Evolutionary conservation across 1,140 invertebrate species (phyloP), one percentile per base, ranked within the genome.

Genomic region (Drosophila kanapiae): DNA sequence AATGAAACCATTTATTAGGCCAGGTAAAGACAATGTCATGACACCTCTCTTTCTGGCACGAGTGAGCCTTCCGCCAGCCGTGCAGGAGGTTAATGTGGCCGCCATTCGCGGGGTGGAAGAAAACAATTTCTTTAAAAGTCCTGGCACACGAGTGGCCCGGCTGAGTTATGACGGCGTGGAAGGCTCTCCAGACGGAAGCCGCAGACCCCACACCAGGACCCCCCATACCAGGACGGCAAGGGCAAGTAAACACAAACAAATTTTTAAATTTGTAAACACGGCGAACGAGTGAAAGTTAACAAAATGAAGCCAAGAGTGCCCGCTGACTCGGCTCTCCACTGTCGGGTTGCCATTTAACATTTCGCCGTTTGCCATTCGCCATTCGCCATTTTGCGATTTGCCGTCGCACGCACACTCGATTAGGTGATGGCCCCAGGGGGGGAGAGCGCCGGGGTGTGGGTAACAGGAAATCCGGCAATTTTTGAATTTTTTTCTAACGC

Each of bases 111-210:
- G 42, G 37, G 23, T 51, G 38, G 29, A 43, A 31, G 51, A 90
- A 88, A 87, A 87, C 84, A 87, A 90, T 87, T 87, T 88, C 84
- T 85, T 85, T 80, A 87, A 90, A 88, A 87, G 84, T 78, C 84
- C 71, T 51, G 47, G 10, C 75, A 38, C 40, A 61, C 31, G 64
- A 51, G 47, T 11, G 16, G n/a, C 11, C 67, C 48, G 49, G 10
- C 69, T 68, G 69, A 86, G 68, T 86, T 86, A 86, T 88, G 83
- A 87, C 45, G 75, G 75, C 57, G 63, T 42, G 70, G 63, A 57
- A 70, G 53, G 69, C 45, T 27, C 37, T 48, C 48, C 72, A 69
- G 42, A 57, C 57, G 43, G 64, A 60, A 53, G 38, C 72, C 43
- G 18, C 64, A 56, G 33, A 42, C 72, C 37, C 40, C 23, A 3